Evolutionary conservation across 2,797 vertebrate genomes (phyloP).

Genomic region (Ispidina picta): DNA sequence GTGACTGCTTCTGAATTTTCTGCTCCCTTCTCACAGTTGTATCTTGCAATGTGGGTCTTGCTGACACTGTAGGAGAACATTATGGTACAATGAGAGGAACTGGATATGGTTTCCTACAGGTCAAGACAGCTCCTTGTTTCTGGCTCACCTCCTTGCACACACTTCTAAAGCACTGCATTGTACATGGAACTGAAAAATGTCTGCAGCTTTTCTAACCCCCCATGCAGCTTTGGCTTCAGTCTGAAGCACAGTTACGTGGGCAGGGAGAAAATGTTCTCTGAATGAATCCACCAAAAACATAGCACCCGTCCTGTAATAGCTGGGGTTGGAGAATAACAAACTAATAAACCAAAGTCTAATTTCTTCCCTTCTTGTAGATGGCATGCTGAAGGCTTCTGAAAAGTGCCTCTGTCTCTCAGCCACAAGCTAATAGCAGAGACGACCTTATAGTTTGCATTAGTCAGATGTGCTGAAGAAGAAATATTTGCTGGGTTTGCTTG

Average conservation of each 20-base stretch:
- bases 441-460: not conserved
- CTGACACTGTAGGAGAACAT: not conserved
- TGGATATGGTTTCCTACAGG: not conserved
- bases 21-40: not conserved
- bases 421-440: not conserved
- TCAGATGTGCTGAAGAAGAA: not conserved
- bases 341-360: conserved; percentile 26
- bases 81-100: not conserved
- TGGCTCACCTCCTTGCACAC: not conserved
- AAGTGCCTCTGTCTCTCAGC: not conserved
- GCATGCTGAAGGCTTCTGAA: not conserved
- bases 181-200: not conserved
- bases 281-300: conserved; percentile 38
- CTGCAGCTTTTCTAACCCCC: conserved; percentile 27
- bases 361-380: not conserved
- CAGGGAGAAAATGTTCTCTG: conserved; percentile 52
- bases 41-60: not conserved
- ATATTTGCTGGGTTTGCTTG: not conserved
- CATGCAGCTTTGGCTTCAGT: conserved; percentile 16
- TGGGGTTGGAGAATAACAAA: conserved; percentile 1
- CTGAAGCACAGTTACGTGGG: conserved; percentile 12
- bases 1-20: conserved; percentile 7
- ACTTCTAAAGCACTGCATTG: not conserved
- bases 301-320: conserved; percentile 3
- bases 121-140: not conserved